Base-by-base conservation (phyloP, 2,888 invertebrate species). In the Euzetes globulus region DNA sequence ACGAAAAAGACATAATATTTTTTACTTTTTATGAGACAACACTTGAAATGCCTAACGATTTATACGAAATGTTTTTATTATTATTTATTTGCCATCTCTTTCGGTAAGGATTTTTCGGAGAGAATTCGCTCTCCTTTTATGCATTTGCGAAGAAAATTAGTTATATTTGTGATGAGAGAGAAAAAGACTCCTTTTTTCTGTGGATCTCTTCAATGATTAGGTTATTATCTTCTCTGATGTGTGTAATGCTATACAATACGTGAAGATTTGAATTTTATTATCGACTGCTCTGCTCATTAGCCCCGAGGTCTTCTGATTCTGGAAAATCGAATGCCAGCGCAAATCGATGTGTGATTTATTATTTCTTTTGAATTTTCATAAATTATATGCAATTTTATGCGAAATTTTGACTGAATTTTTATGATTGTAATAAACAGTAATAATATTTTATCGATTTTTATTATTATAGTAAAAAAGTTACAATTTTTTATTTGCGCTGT, bases 391-490 rank as follows among this genome's bases (percentile, higher is more conserved):
- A 41, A 41, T 41, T 41, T 41, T 41, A 41, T 41, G 41, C 41
- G 41, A 41, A 41, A 9, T 41, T 41, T 13, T 41, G 41, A 13
- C 41, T 1, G 13, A 41, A 41, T 41, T 41, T 41, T 9, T 13
- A 13, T 7, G 41, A 41, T 41, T 41, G 9, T 41, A 41, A 33
- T 33, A 33, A 33, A 33, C 33, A 33, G 33, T 33, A 33, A 55
- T 55, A 22, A 55, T 55, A 55, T 55, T 55, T 55, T 55, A 55
- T 55, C 55, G 55, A 55, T 55, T 55, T 55, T 55, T 55, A 19
- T 22, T 55, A 41, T 22, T 25, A 25, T 55, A 22, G 55, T 1
- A 25, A 55, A 55, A 55, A 22, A 55, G 22, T 55, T 4, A 55
- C 11, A 5, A 52, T 5, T 19, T 52, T 55, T 55, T 55, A 22